Conservation (phyloP, 2,888 invertebrate genomes). For the Drepanosiphum platanoidis region DNA sequence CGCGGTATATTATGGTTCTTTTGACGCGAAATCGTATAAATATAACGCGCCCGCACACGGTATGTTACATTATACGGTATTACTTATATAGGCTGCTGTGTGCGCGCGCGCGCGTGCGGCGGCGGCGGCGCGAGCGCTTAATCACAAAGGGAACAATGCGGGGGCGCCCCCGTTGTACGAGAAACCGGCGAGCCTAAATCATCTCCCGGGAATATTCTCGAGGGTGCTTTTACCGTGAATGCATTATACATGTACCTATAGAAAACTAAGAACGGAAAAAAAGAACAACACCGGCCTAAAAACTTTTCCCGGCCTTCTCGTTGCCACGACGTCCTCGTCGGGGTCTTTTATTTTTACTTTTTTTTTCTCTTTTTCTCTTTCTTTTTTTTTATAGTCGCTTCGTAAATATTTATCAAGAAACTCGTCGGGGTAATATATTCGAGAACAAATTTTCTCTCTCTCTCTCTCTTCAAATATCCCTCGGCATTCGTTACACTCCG, state of each 20-base stretch:
- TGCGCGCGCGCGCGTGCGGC: not conserved
- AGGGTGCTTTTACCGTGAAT: conserved; percentile 46
- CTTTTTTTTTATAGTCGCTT: not conserved
- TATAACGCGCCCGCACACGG: too few relatives aligned
- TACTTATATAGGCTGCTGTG: not conserved
- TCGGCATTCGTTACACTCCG: not conserved
- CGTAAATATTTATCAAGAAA: conserved; percentile 57
- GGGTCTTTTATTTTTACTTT: not conserved
- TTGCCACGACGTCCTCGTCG: not conserved
- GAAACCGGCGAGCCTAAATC: conserved; percentile 39
- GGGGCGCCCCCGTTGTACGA: conserved; percentile 24
- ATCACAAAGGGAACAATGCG: conserved; percentile 55
- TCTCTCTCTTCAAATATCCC: not conserved
- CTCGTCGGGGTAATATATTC: conserved; percentile 29
- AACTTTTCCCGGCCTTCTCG: not conserved
- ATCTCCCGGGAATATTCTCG: conserved; percentile 49
- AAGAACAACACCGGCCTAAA: not conserved
- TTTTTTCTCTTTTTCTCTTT: not conserved
- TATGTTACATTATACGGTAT: not conserved
- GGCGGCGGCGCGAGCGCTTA: not conserved
- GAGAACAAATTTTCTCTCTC: conserved; percentile 5
- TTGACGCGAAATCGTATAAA: not conserved
- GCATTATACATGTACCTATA: conserved; percentile 36
- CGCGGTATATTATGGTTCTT: not conserved
- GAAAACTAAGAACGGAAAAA: not conserved